phyloP scores from a whole-genome alignment of 2,797 vertebrate genomes.

The Falco novaeseelandiae region DNA sequence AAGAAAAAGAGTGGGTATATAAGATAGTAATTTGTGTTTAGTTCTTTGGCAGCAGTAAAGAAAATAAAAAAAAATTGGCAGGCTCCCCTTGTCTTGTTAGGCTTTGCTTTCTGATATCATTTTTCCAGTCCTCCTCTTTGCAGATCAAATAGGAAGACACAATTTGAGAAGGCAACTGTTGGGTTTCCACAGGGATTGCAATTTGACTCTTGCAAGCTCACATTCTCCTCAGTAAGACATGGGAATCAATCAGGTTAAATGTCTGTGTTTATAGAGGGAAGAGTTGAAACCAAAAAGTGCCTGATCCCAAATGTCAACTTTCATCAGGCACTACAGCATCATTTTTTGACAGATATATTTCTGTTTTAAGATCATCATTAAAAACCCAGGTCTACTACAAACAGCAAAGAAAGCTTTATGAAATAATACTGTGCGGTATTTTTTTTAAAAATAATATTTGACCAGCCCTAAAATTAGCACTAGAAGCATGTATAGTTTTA shows the following conservation, averaged over 20 bases:
- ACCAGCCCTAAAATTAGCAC: neutral
- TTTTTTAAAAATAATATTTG: neutral
- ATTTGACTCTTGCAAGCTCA: neutral
- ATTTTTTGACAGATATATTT: neutral
- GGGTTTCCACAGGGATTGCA: neutral
- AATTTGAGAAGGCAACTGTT: neutral
- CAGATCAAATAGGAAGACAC: neutral
- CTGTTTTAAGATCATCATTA: neutral
- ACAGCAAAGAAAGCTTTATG: neutral
- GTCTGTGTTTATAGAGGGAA: neutral
- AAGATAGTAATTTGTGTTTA: neutral
- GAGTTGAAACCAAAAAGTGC: neutral
- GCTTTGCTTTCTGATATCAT: neutral
- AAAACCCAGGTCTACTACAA: neutral
- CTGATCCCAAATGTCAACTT: neutral
- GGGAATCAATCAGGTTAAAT: neutral
- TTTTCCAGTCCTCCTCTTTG: neutral
- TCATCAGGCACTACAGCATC: neutral
- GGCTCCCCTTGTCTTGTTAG: neutral
- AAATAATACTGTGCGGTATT: neutral
- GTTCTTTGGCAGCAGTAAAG: neutral
- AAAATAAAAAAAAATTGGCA: neutral
- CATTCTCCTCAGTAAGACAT: neutral
- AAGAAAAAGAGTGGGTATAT: neutral
- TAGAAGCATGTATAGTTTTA: neutral